A percentile compares a stretch with the other conserved stretches of the same genome.
These are phyloP conservation scores for Sclerodermus sp. DNA, from an alignment of 2,888 invertebrate genomes.

Conservation along the genomic window DNA sequence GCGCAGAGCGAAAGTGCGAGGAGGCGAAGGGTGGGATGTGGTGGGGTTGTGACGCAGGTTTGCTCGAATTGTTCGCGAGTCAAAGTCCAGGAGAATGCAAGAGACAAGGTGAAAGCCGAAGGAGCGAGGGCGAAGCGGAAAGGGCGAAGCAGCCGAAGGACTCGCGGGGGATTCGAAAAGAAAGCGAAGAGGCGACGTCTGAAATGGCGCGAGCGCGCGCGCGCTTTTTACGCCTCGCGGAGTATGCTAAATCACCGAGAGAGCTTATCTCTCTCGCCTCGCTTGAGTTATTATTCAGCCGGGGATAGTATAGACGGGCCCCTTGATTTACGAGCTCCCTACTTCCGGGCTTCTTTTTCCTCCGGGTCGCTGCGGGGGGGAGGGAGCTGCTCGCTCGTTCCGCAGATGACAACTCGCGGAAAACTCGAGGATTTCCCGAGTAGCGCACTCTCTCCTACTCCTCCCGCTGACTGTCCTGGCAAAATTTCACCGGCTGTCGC, in stretches of 20 bases:
- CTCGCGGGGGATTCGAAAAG: not conserved
- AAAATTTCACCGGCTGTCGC: not conserved
- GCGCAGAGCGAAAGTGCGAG: too few relatives aligned
- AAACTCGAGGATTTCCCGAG: too few relatives aligned
- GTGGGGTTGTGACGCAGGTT: too few relatives aligned
- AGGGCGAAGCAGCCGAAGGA: not conserved
- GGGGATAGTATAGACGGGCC: slow-evolving; percentile 6
- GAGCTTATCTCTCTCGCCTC: too few relatives aligned
- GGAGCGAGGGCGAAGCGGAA: not conserved
- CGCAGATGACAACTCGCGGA: too few relatives aligned
- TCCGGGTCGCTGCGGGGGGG: too few relatives aligned
- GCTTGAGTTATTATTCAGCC: slow-evolving; percentile 4
- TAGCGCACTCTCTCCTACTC: not conserved
- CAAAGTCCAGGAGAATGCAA: too few relatives aligned
- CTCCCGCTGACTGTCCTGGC: not conserved
- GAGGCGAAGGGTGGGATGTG: too few relatives aligned
- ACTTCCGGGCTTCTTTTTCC: not conserved
- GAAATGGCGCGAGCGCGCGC: not conserved
- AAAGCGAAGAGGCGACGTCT: not conserved
- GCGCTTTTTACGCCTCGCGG: too few relatives aligned
- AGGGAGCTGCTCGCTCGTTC: not conserved
- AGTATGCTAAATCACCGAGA: too few relatives aligned
- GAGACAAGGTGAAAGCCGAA: too few relatives aligned
- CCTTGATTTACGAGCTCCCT: slow-evolving; percentile 15
- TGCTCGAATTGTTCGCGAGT: too few relatives aligned